Evolutionary conservation across 2,888 invertebrate genomes (phyloP).

Genomic region (Acleris literana): DNA sequence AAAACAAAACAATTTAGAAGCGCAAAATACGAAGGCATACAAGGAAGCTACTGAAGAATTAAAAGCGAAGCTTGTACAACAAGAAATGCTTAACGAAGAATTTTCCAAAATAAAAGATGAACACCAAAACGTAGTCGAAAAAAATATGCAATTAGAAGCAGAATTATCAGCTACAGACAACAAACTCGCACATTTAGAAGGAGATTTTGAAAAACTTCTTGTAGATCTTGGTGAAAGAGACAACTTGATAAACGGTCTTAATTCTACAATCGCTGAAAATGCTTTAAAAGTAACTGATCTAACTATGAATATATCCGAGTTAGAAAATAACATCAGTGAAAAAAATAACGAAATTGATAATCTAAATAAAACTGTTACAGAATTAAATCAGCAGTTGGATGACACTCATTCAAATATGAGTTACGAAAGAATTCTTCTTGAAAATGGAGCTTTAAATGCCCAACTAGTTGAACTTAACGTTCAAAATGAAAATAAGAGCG

Average conservation of each 20-base stretch:
- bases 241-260: slow-evolving; percentile 61
- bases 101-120: slow-evolving; percentile 54
- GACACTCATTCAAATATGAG: slow-evolving; percentile 51
- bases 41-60: slow-evolving; percentile 53
- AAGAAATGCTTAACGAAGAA: slow-evolving; percentile 53
- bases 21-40: slow-evolving; percentile 44
- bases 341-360: slow-evolving; percentile 63
- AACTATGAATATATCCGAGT: slow-evolving; percentile 52
- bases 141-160: slow-evolving; percentile 56
- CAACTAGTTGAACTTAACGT: slow-evolving; percentile 56
- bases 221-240: slow-evolving; percentile 72
- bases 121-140: slow-evolving; percentile 54
- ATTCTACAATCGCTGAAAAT: slow-evolving; percentile 54
- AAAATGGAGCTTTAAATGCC: slow-evolving; percentile 61
- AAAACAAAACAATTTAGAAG: slow-evolving; percentile 43
- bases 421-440: slow-evolving; percentile 34
- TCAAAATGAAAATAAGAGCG: slow-evolving; percentile 57
- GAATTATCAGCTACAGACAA: slow-evolving; percentile 60
- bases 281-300: slow-evolving; percentile 50
- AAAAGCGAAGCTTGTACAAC: slow-evolving; percentile 51
- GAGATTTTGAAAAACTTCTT: slow-evolving; percentile 65
- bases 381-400: slow-evolving; percentile 49
- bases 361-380: slow-evolving; percentile 53
- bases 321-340: slow-evolving; percentile 51
- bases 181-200: slow-evolving; percentile 68